Evolutionary conservation across 1,140 invertebrate genomes (phyloP).

Genomic region (Drosophila navojoa): DNA sequence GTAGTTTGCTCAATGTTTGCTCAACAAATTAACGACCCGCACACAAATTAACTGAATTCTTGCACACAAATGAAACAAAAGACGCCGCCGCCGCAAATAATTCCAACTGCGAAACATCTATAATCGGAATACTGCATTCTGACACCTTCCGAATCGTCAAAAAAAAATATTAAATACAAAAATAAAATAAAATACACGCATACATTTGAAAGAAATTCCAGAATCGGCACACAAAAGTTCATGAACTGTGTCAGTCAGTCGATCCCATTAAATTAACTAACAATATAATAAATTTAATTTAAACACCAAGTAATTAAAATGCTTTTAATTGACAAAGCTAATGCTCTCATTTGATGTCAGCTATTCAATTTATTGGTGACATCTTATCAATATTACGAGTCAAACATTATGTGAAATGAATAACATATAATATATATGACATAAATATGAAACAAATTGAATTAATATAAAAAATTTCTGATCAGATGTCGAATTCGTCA

Average conservation of each 20-base stretch:
- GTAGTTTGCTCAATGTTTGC: conserved; percentile 59
- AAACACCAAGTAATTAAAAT: not conserved
- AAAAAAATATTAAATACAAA: not conserved
- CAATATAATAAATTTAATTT: conserved; percentile 10
- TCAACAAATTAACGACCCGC: conserved; percentile 64
- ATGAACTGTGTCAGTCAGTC: conserved; percentile 19
- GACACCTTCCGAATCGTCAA: conserved; percentile 27
- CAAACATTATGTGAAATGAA: too few species aligned
- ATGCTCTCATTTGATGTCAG: conserved; percentile 15
- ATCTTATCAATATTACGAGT: not conserved
- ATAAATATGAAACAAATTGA: not conserved
- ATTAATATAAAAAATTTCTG: not conserved
- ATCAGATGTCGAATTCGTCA: conserved; percentile 19
- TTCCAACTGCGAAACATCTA: conserved; percentile 1
- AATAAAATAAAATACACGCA: not conserved
- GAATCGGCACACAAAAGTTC: conserved; percentile 25
- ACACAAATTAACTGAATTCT: conserved; percentile 67
- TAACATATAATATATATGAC: conserved; percentile 3
- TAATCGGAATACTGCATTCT: conserved; percentile 33
- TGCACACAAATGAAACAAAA: conserved; percentile 55
- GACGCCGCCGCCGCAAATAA: conserved; percentile 22
- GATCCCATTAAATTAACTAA: not conserved
- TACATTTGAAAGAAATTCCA: not conserved
- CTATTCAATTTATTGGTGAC: not conserved
- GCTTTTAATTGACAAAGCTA: not conserved